A percentile compares a stretch with the other conserved stretches of the same genome.
Conservation (phyloP, 2,113 vertebrate species). For the Corynorhinus townsendii region DNA sequence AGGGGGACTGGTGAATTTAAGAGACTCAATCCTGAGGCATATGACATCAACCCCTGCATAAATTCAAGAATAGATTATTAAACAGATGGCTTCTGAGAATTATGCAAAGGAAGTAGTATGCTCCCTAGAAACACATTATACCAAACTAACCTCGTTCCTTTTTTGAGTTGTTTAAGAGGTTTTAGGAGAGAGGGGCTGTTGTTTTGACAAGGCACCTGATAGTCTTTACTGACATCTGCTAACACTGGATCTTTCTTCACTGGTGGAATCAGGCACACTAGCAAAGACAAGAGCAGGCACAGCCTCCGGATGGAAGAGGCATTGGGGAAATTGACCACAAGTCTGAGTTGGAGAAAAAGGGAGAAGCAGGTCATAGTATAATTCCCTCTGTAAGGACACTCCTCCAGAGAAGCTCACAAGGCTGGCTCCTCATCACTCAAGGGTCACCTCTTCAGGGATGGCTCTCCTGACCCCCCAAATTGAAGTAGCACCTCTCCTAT, state of each 20-base stretch:
- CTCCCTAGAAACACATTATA: not conserved
- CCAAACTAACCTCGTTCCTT: not conserved
- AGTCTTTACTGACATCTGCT: slow-evolving; percentile 38
- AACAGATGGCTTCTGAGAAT: slow-evolving; percentile 43
- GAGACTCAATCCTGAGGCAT: not conserved
- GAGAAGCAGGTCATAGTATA: not conserved
- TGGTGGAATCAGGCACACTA: not conserved
- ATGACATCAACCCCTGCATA: slow-evolving; percentile 43
- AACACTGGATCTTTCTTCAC: not conserved
- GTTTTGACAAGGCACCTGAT: not conserved
- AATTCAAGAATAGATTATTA: slow-evolving; percentile 56
- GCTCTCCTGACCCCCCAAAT: not conserved
- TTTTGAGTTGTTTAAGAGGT: not conserved
- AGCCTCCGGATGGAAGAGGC: not conserved
- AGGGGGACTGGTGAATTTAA: not conserved
- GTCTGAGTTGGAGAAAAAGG: not conserved
- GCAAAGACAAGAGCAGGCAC: not conserved
- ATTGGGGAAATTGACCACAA: not conserved
- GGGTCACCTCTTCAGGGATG: not conserved
- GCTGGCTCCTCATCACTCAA: not conserved
- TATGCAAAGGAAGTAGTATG: not conserved
- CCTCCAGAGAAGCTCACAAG: not conserved
- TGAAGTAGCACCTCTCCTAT: not conserved
- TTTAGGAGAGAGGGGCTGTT: not conserved
- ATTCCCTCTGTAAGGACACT: not conserved